These are phyloP conservation scores for Heliconius charithonia DNA, from an alignment of 2,888 invertebrate species.

Conservation along the genomic window DNA sequence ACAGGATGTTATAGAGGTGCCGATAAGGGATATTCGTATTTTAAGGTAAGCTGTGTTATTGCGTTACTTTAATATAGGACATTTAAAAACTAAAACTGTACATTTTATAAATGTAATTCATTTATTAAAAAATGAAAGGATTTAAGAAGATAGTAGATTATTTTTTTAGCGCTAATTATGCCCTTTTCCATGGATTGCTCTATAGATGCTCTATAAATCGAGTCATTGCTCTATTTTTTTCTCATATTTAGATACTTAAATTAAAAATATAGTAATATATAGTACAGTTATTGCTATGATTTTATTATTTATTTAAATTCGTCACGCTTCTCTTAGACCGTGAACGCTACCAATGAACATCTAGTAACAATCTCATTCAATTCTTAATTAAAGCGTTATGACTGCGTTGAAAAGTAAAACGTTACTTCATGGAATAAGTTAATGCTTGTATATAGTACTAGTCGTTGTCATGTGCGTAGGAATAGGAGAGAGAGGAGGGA, in stretches of 20 bases:
- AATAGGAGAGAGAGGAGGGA: too few species aligned
- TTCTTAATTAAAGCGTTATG: neutral
- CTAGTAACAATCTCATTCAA: neutral
- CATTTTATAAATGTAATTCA: neutral
- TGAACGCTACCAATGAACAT: neutral
- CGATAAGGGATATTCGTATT: neutral
- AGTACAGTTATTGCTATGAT: neutral
- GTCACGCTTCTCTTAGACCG: conserved; percentile 5
- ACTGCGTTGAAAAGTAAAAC: neutral
- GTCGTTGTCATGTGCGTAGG: too few species aligned
- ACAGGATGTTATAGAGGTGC: neutral
- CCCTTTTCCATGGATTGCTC: neutral
- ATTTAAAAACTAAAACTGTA: neutral
- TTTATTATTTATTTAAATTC: conserved; percentile 1
- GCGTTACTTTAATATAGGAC: neutral
- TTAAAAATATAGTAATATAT: neutral
- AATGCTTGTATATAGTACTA: too few species aligned
- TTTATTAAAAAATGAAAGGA: neutral
- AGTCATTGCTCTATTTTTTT: too few species aligned
- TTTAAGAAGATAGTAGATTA: neutral
- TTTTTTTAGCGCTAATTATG: neutral
- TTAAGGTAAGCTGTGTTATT: conserved; percentile 11
- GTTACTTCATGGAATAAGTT: neutral
- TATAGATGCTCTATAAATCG: too few species aligned
- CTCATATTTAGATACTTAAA: too few species aligned